phyloP scores from a whole-genome alignment of 2,113 vertebrate genomes.

The Eptesicus fuscus region DNA sequence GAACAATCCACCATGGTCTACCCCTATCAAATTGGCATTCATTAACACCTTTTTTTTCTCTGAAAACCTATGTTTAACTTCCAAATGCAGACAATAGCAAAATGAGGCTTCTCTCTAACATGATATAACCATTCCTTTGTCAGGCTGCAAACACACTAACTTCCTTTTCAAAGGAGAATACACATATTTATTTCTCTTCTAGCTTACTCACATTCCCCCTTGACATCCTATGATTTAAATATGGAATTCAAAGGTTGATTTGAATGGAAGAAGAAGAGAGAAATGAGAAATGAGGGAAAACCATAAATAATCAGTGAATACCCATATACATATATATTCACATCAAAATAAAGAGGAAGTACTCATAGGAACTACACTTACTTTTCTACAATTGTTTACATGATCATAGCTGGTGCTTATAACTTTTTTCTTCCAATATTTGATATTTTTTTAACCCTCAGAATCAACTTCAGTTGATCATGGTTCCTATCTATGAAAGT shows the following conservation, averaged over 20 bases:
- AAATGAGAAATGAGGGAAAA: background rate
- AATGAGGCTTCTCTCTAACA: background rate
- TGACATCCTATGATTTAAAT: background rate
- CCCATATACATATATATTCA: background rate
- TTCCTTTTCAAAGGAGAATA: background rate
- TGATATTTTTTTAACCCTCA: background rate
- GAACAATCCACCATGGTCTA: background rate
- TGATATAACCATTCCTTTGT: background rate
- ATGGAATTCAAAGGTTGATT: background rate
- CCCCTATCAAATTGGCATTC: background rate
- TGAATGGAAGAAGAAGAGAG: background rate
- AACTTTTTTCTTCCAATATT: background rate
- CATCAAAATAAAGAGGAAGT: background rate
- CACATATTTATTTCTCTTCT: background rate
- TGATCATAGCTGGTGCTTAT: background rate
- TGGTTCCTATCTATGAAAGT: background rate
- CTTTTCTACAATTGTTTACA: background rate
- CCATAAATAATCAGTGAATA: background rate
- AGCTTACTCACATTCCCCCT: background rate
- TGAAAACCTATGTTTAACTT: background rate
- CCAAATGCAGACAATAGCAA: background rate
- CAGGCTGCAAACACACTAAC: background rate
- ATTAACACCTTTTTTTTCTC: background rate
- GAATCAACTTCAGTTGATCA: background rate
- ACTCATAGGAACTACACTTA: background rate